phyloP scores from a whole-genome alignment of 2,113 vertebrate species.

The Willisornis vidua region DNA sequence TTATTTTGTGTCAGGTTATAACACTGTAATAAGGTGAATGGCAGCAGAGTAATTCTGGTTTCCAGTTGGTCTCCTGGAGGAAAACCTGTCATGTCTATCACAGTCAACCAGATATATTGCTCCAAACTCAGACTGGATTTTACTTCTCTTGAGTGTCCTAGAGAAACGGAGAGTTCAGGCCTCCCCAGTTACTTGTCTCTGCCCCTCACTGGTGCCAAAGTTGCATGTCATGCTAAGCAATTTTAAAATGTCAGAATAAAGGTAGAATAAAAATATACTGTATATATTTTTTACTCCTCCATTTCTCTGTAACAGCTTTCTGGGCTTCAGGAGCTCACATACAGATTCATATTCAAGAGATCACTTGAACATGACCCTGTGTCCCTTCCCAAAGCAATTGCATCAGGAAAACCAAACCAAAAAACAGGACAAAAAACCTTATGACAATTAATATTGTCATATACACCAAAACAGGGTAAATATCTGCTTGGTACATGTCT shows the following conservation, averaged over 20 bases:
- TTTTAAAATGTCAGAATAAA: neutral
- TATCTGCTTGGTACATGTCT: neutral
- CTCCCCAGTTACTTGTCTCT: neutral
- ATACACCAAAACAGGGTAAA: neutral
- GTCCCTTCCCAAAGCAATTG: neutral
- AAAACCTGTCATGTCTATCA: neutral
- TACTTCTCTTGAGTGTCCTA: neutral
- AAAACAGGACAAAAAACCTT: neutral
- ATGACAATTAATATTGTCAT: neutral
- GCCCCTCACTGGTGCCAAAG: neutral
- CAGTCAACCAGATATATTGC: neutral
- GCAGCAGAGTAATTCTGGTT: neutral
- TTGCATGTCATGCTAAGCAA: neutral
- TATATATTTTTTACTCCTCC: neutral
- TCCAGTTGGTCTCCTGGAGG: neutral
- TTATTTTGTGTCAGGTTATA: neutral
- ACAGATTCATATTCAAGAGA: neutral
- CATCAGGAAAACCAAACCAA: neutral
- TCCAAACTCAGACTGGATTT: neutral
- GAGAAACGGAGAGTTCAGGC: neutral
- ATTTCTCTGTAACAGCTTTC: neutral
- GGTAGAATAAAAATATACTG: neutral
- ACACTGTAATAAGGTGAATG: neutral
- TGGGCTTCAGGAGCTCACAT: neutral
- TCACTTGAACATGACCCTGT: neutral